Evolutionary conservation across 1,140 invertebrate species (phyloP), one percentile per base, ranked within the genome.

Genomic region (Tribolium madens): DNA sequence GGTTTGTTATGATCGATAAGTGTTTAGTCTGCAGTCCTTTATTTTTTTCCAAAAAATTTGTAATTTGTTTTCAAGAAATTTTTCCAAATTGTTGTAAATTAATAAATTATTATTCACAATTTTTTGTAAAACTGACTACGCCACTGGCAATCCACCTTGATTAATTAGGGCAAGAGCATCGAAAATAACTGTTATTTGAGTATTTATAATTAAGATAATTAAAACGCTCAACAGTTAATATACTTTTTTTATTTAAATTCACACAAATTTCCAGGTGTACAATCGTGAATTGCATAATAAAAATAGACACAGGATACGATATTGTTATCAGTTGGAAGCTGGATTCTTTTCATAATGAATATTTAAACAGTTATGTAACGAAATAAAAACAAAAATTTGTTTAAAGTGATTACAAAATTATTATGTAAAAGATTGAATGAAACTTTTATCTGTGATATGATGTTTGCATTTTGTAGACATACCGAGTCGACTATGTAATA

Each of bases 121-220:
- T 42, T 42, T 57, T 57, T 17, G 17, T 21, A 14, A 10, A 12
- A 47, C 3, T 12, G 12, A 10, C n/a, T 6, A 64, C 57, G 57
- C 57, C 57, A 12, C 57, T 64, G 57, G 57, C 26, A 64, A 64
- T 64, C 31, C 57, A 64, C 57, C 57, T 64, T 64, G 57, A 33
- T 64, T 64, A 64, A 64, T 64, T 64, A 18, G 57, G 21, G 26
- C 57, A 33, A 64, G 57, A 64, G 26, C 21, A 64, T 12, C 57
- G 52, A 57, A 50, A 64, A 64, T 64, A 64, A 64, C 57, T 64
- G 57, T 64, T 33, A 33, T 64, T 33, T 33, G 57, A 31, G 57
- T 64, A 64, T 64, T 3, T 5, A 36, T 57, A 18, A 57, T 57
- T 64, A 64, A 64, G 21, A n/a, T 14, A 64, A 33, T 64, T 13